Evolutionary conservation across 2,888 invertebrate species (phyloP), one percentile per base, ranked within the genome.

Genomic region (Ennomos quercinarius): DNA sequence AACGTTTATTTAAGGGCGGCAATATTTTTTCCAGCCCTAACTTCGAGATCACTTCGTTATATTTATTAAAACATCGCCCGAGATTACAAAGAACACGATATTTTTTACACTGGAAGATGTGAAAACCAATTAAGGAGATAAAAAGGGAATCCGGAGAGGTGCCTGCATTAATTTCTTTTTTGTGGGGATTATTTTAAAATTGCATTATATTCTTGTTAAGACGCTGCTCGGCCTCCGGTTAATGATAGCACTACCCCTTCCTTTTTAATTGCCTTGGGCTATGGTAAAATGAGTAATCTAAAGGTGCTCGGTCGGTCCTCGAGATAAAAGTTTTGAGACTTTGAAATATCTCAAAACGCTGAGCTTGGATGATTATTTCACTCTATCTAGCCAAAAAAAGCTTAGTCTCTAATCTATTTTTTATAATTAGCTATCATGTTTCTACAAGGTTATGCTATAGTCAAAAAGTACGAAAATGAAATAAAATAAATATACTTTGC

Each of bases 91-190:
- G 90, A 90, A 91, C 89, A 91, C 86, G 91, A 91, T 91, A 91
- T 91, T 92, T 91, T 91, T 91, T 91, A 87, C 87, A 91, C 88
- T 84, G 87, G 84, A 89, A 93, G 93, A 93, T 93, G 92, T 92
- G 91, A 93, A 93, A 93, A 93, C 91, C 92, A 93, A 93, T 93
- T 93, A 93, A 92, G 89, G 86, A 93, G 93, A 93, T 93, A 93
- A 93, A 93, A 92, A 91, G 90, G 79, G 84, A 88, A 88, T 91
- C 91, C 87, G 83, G 88, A 81, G 90, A 91, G 91, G 91, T 90
- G 91, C 90, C 89, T 87, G 91, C 91, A 91, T 91, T 92, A 92
- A 92, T 92, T 91, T 90, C 83, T 91, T 91, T 91, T 92, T 92
- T 91, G 91, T 82, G 89, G 87, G 91, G 91, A 91, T 92, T 92